These are phyloP conservation scores for Ibidorhyncha struthersii DNA, from an alignment of 2,113 vertebrate species.

Conservation along the genomic window DNA sequence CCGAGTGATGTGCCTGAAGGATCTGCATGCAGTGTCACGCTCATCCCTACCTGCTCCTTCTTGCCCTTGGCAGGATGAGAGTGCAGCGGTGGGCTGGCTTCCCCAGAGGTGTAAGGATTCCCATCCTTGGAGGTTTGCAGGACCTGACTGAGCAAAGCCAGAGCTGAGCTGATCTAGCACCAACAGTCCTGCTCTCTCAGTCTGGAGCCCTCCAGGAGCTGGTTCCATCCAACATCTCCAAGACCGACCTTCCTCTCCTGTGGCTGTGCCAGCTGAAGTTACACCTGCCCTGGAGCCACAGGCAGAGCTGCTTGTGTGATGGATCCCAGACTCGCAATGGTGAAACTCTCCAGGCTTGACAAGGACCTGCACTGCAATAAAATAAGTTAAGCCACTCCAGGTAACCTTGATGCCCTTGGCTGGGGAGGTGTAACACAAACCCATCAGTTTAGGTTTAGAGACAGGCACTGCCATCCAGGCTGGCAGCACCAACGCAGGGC, in stretches of 20 bases:
- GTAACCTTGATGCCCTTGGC: not conserved
- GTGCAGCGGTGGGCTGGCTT: not conserved
- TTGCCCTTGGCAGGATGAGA: rapidly evolving
- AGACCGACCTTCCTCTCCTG: not conserved
- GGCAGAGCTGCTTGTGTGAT: not conserved
- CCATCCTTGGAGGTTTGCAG: not conserved
- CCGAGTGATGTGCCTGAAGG: rapidly evolving
- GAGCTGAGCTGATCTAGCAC: not conserved
- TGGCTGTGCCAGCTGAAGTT: not conserved
- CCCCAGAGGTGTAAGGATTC: not conserved
- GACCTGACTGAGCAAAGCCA: not conserved
- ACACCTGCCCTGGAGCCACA: not conserved
- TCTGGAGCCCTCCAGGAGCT: not conserved
- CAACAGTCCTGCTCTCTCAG: not conserved
- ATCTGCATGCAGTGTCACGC: rapidly evolving
- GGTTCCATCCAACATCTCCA: not conserved
- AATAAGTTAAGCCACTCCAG: not conserved
- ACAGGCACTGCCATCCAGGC: not conserved
- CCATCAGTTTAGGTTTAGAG: not conserved
- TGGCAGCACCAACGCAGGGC: not conserved
- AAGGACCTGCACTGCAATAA: not conserved
- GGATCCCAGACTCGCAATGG: not conserved
- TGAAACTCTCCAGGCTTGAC: not conserved
- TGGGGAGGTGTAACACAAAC: not conserved
- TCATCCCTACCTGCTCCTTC: not conserved